Conservation (phyloP, 2,888 invertebrate genomes). For the Oscheius sp. region DNA sequence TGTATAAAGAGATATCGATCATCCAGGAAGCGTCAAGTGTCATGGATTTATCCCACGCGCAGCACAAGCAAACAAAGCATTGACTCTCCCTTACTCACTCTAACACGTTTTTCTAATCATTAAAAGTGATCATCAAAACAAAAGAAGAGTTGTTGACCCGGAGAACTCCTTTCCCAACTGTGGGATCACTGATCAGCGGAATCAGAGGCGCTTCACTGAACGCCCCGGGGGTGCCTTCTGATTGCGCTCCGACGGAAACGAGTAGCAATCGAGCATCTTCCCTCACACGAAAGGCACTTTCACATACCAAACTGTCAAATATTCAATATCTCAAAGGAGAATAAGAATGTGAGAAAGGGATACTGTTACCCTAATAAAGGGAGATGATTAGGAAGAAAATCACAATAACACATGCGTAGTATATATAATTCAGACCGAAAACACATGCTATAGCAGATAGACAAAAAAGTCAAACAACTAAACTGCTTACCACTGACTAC, state of each 20-base stretch:
- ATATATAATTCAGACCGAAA: too few relatives aligned
- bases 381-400: too few relatives aligned
- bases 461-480: not conserved
- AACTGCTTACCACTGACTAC: constrained; percentile 15
- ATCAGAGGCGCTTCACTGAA: constrained; percentile 17
- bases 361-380: too few relatives aligned
- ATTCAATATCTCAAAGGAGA: too few relatives aligned
- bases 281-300: constrained; percentile 14
- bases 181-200: not conserved
- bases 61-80: constrained; percentile 17
- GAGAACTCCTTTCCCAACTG: not conserved
- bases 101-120: not conserved
- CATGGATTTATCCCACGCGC: constrained; percentile 16
- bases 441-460: too few relatives aligned
- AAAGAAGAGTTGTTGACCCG: not conserved
- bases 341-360: not conserved
- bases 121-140: not conserved
- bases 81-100: not conserved
- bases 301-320: too few relatives aligned
- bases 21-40: constrained; percentile 25
- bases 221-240: constrained; percentile 17
- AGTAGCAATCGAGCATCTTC: not conserved
- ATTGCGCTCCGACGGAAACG: constrained; percentile 16
- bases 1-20: constrained; percentile 8
- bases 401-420: too few relatives aligned